A percentile compares a stretch with the other conserved stretches of the same genome.
Conservation (phyloP, 2,888 invertebrate genomes). For the Sipunculus nudus region DNA sequence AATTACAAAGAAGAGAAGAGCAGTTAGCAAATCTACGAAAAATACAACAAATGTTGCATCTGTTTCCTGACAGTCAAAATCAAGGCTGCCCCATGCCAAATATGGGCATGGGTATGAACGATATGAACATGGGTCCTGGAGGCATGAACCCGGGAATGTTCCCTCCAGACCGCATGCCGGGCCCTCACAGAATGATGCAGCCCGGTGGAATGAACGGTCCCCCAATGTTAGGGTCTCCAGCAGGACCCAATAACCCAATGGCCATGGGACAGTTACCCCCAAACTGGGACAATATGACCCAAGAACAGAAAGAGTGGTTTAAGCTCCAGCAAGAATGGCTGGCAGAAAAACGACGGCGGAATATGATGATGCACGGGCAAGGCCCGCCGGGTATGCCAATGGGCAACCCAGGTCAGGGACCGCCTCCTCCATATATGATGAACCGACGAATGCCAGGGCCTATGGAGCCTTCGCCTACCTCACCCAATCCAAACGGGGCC, state of each 20-base stretch:
- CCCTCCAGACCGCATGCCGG: slow-evolving; percentile 27
- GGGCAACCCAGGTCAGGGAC: slow-evolving; percentile 32
- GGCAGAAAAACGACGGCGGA: slow-evolving; percentile 49
- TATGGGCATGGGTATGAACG: slow-evolving; percentile 1
- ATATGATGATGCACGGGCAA: slow-evolving; percentile 52
- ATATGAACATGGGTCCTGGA: slow-evolving; percentile 9
- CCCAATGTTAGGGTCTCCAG: no score
- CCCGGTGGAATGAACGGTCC: background rate
- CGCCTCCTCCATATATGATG: slow-evolving; percentile 43
- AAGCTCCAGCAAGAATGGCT: slow-evolving; percentile 83
- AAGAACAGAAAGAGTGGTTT: slow-evolving; percentile 87
- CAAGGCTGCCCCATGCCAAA: slow-evolving; percentile 3
- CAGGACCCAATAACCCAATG: slow-evolving; percentile 58
- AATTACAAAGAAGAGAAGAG: slow-evolving; percentile 91
- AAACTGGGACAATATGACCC: slow-evolving; percentile 57
- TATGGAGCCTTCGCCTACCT: slow-evolving; percentile 57
- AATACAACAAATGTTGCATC: slow-evolving; percentile 91
- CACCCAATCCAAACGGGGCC: slow-evolving; percentile 48
- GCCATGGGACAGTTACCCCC: slow-evolving; percentile 43
- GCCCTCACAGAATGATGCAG: slow-evolving; percentile 44
- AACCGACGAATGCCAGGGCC: no score
- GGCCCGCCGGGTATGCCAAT: slow-evolving; percentile 18
- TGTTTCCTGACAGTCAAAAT: slow-evolving; percentile 78
- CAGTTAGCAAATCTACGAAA: slow-evolving; percentile 89
- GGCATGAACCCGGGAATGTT: slow-evolving; percentile 8